These are phyloP conservation scores for Megamerina dolium DNA, from an alignment of 2,888 invertebrate species.

Conservation along the genomic window DNA sequence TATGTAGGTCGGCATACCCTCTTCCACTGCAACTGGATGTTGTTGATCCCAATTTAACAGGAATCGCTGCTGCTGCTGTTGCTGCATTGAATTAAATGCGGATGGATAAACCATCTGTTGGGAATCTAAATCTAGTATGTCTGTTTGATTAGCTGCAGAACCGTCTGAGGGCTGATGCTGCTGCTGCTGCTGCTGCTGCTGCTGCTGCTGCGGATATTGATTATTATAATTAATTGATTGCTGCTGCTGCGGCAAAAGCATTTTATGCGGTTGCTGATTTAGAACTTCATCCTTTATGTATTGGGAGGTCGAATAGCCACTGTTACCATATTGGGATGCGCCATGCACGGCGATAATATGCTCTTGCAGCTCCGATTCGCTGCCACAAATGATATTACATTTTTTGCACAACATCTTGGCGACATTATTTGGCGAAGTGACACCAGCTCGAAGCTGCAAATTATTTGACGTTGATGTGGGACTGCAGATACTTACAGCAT, in stretches of 20 bases:
- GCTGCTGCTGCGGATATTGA: constrained; percentile 34
- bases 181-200: constrained; percentile 20
- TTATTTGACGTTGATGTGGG: constrained; percentile 42
- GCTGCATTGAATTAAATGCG: constrained; percentile 52
- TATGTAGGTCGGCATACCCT: no score
- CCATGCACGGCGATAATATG: constrained; percentile 67
- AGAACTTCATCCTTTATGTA: constrained; percentile 44
- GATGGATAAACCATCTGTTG: constrained; percentile 70
- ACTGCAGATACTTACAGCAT: constrained; percentile 48
- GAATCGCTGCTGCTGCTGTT: constrained; percentile 36
- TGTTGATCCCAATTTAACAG: constrained; percentile 37
- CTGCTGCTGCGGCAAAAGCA: constrained; percentile 25
- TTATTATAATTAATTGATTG: no score
- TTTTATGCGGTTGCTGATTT: constrained; percentile 26
- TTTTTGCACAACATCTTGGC: constrained; percentile 66
- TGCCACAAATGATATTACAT: constrained; percentile 74
- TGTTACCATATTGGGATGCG: constrained; percentile 39
- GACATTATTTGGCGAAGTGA: constrained; percentile 48
- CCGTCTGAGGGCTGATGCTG: constrained; percentile 52
- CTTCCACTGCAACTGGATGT: constrained; percentile 28
- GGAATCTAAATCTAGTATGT: constrained; percentile 80
- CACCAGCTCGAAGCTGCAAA: constrained; percentile 27
- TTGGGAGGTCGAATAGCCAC: constrained; percentile 39
- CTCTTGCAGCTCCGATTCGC: constrained; percentile 66
- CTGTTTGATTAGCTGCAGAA: constrained; percentile 42